A percentile compares a stretch with the other conserved stretches of the same genome.
phyloP scores from a whole-genome alignment of 2,888 invertebrate species.

The Pteria penguin region DNA sequence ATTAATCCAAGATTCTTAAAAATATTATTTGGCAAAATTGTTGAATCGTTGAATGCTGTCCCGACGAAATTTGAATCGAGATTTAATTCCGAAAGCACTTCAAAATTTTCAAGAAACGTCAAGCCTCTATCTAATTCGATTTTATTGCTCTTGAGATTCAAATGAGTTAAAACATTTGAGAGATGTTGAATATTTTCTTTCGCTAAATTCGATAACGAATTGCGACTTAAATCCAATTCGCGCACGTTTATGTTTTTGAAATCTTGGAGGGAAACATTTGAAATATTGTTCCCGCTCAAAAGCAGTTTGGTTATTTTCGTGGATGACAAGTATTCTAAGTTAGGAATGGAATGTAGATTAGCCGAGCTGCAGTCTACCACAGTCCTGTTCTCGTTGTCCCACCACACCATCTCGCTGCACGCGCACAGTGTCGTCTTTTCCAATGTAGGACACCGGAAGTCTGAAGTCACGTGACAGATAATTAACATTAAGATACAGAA shows the following conservation, averaged over 20 bases:
- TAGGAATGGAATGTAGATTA: slow-evolving; percentile 43
- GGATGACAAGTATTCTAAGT: slow-evolving; percentile 38
- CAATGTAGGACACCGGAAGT: slow-evolving; percentile 54
- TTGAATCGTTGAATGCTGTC: slow-evolving; percentile 26
- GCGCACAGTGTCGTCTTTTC: slow-evolving; percentile 47
- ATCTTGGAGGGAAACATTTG: slow-evolving; percentile 35
- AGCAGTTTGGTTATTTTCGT: slow-evolving; percentile 50
- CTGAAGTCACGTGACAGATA: slow-evolving; percentile 28
- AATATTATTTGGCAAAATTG: slow-evolving; percentile 29
- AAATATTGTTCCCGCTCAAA: slow-evolving; percentile 56
- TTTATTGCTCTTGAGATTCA: slow-evolving; percentile 28
- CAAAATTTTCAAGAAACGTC: slow-evolving; percentile 29
- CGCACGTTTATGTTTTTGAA: slow-evolving; percentile 46
- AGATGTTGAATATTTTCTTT: slow-evolving; percentile 39
- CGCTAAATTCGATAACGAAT: slow-evolving; percentile 45
- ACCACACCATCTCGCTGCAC: slow-evolving; percentile 54
- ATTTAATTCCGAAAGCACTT: slow-evolving; percentile 27
- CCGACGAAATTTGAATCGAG: slow-evolving; percentile 35
- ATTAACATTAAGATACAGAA: background rate
- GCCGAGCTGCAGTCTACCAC: slow-evolving; percentile 49
- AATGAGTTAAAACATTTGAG: slow-evolving; percentile 12
- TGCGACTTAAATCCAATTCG: slow-evolving; percentile 56
- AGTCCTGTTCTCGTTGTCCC: slow-evolving; percentile 45
- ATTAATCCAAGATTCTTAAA: slow-evolving; percentile 33
- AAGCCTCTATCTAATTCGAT: slow-evolving; percentile 29